These are phyloP conservation scores for Andrena camellia DNA, from an alignment of 2,888 invertebrate genomes.

Conservation along the genomic window DNA sequence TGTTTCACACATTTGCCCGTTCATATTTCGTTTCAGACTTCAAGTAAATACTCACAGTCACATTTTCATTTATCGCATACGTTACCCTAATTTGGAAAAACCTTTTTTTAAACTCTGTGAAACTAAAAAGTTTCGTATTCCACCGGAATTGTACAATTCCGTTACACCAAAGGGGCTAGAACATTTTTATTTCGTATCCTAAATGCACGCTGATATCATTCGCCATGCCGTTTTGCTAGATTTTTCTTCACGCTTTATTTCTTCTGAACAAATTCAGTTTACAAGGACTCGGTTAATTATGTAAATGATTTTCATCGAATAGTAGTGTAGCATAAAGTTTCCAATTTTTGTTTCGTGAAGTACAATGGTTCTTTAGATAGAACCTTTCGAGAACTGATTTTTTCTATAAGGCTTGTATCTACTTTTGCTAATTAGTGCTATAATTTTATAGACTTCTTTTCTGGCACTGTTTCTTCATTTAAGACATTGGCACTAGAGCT, in stretches of 20 bases:
- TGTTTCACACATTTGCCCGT: too few relatives aligned
- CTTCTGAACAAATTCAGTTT: neutral
- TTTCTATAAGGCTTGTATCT: too few relatives aligned
- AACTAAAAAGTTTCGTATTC: neutral
- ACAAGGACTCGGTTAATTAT: neutral
- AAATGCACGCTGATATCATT: neutral
- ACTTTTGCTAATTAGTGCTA: too few relatives aligned
- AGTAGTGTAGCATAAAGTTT: neutral
- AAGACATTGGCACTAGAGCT: too few relatives aligned
- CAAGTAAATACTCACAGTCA: too few relatives aligned
- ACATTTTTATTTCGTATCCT: neutral
- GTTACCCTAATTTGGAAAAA: neutral
- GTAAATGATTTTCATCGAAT: neutral
- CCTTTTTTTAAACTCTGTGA: neutral
- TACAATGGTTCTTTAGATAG: neutral
- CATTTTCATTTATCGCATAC: neutral
- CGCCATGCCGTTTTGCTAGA: neutral
- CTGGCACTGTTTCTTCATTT: too few relatives aligned
- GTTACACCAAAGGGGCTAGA: neutral
- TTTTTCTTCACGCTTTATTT: neutral
- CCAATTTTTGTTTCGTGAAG: neutral
- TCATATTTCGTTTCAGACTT: too few relatives aligned
- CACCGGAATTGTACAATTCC: neutral
- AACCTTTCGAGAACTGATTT: too few relatives aligned
- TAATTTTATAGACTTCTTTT: too few relatives aligned